Base-by-base conservation (phyloP, 1,140 invertebrate genomes). In the Papilio dardanus region DNA sequence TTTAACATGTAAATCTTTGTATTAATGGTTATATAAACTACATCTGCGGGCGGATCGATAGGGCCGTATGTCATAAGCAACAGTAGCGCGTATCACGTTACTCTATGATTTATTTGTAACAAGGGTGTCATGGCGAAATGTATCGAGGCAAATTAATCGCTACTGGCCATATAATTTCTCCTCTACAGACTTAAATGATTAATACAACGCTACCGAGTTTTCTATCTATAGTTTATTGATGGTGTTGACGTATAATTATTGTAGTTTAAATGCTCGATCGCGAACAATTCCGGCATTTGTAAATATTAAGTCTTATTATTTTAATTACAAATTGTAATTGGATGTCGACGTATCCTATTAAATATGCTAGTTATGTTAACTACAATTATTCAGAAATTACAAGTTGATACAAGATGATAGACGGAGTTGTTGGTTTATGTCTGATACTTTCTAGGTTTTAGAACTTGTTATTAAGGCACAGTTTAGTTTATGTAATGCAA, bases 61-160 rank as follows among this genome's bases (percentile, higher is more conserved):
- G 28, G 46, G 28, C 71, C 42, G 75, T 77, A 62, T 75, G 76
- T 77, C 71, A 28, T 75, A 40, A 16, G 31, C 68, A 65, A 75
- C 78, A 77, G 77, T 77, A 81, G 78, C 74, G 37, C 35, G 42
- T 78, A 78, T 81, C 78, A 58, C 68, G 71, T 79, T 84, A 82
- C 77, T 19, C 10, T 35, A 74, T 84, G 86, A 86, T 86, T 86
- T 88, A 88, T 88, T 83, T 75, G 74, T 76, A 77, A 79, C 76
- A 74, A 82, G 82, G 77, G 82, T 84, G 86, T 87, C 82, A 80
- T 74, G 78, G 75, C 77, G 77, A 73, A 83, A 81, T 78, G 74
- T 78, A 54, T 73, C 74, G 78, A 75, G 33, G 46, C 30, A 80
- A 86, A 88, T 88, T 91, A 88, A 91, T 88, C 83, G 81, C 83